Evolutionary conservation across 1,140 invertebrate species (phyloP).

Genomic region (Panagrolaimus sp.): DNA sequence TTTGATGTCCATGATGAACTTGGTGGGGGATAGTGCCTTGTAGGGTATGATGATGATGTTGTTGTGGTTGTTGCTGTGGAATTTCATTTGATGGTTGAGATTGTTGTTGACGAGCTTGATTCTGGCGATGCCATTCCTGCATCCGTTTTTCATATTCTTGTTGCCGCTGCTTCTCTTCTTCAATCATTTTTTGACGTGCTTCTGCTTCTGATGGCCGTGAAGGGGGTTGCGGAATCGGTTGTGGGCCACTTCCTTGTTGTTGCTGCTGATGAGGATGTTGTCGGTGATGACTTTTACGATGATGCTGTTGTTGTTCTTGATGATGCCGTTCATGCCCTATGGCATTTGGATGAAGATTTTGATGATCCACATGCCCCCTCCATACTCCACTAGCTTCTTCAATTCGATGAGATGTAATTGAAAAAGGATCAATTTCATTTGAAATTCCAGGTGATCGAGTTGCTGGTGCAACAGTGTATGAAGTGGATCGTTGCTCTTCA

Average conservation of each 20-base stretch:
- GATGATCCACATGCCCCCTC: background rate
- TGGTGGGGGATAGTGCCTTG: background rate
- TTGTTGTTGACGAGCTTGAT: background rate
- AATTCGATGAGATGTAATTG: background rate
- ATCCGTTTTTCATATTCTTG: background rate
- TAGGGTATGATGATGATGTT: background rate
- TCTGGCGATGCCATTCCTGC: background rate
- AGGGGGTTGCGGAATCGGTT: too few species aligned
- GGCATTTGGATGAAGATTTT: background rate
- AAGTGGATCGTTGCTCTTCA: background rate
- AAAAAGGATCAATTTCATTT: background rate
- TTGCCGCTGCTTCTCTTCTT: constrained; percentile 3
- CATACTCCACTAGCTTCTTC: background rate
- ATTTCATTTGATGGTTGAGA: background rate
- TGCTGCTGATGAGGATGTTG: background rate
- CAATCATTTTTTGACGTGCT: background rate
- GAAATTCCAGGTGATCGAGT: background rate
- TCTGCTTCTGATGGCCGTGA: background rate
- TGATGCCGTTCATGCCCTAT: too few species aligned
- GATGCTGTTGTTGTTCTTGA: background rate
- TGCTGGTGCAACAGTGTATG: background rate
- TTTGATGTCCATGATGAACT: constrained; percentile 9
- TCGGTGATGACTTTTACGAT: background rate
- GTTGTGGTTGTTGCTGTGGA: background rate
- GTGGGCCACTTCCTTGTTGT: too few species aligned